Conservation (phyloP, 2,797 vertebrate genomes). For the Scolopax rusticola region DNA sequence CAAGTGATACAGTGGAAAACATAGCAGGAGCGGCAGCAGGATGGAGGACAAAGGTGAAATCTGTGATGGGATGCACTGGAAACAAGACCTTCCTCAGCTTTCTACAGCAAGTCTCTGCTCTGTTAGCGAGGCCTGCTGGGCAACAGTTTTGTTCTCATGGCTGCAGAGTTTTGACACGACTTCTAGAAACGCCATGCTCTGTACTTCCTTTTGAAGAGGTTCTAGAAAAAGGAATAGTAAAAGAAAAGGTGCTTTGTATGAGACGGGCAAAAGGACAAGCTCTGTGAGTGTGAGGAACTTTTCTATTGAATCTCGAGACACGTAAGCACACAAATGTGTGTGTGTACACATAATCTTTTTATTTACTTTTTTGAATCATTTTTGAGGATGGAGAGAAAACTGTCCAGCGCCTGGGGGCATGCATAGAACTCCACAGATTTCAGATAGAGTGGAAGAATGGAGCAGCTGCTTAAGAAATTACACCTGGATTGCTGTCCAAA, state of each 20-base stretch:
- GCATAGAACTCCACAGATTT: background rate
- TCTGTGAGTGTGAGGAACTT: background rate
- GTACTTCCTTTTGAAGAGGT: constrained; percentile 93
- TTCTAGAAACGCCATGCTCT: constrained; percentile 92
- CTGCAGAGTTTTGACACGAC: constrained; percentile 93
- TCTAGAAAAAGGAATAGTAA: constrained; percentile 80
- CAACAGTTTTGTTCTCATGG: constrained; percentile 98
- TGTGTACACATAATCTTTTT: accelerated
- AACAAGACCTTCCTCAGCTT: constrained; percentile 87
- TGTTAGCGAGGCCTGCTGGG: constrained; percentile 96
- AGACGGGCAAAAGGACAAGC: background rate
- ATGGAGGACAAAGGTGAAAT: constrained; percentile 75
- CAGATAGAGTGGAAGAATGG: background rate
- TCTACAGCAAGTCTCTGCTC: constrained; percentile 97
- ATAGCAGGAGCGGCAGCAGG: constrained; percentile 78
- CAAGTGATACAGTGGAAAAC: constrained; percentile 78
- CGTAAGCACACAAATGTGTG: background rate
- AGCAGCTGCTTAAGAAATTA: background rate
- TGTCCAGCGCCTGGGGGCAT: no score
- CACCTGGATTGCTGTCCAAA: background rate
- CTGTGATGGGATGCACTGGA: constrained; percentile 63
- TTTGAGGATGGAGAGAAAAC: background rate
- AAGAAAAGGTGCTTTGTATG: background rate
- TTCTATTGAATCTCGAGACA: background rate
- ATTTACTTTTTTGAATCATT: background rate